Evolutionary conservation across 1,140 invertebrate species (phyloP).

Genomic region (Cyclina sinensis): DNA sequence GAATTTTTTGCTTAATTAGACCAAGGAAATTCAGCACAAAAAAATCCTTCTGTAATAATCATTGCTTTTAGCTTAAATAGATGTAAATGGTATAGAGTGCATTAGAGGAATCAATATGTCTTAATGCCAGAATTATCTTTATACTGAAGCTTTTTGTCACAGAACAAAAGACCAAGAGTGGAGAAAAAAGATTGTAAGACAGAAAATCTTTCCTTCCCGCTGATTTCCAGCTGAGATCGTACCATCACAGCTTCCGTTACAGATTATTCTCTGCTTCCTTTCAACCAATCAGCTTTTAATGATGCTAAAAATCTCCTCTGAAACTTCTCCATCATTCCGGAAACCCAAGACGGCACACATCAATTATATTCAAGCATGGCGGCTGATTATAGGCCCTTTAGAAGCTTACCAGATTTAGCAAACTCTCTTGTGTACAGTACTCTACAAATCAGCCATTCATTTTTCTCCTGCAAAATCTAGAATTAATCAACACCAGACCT

Average conservation of each 20-base stretch:
- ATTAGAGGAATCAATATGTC: constrained; percentile 2
- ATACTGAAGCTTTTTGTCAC: constrained; percentile 3
- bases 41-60: not conserved
- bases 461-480: no score
- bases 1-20: not conserved
- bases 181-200: not conserved
- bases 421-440: not conserved
- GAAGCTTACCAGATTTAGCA: not conserved
- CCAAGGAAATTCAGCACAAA: not conserved
- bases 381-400: constrained; percentile 12
- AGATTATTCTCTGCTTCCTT: constrained; percentile 1
- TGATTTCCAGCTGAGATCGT: not conserved
- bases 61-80: constrained; percentile 11
- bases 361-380: not conserved
- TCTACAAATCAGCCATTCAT: no score
- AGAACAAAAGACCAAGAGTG: not conserved
- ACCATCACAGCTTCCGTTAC: not conserved
- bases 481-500: no score
- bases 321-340: constrained; percentile 9
- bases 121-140: not conserved
- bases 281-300: constrained; percentile 21
- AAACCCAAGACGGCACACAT: not conserved
- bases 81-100: constrained; percentile 1
- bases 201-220: constrained; percentile 16
- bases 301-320: constrained; percentile 27